Percentiles rank a stretch among this genome's conserved stretches.
phyloP scores from a whole-genome alignment of 2,888 invertebrate species.

The Clepsis dumicolana region DNA sequence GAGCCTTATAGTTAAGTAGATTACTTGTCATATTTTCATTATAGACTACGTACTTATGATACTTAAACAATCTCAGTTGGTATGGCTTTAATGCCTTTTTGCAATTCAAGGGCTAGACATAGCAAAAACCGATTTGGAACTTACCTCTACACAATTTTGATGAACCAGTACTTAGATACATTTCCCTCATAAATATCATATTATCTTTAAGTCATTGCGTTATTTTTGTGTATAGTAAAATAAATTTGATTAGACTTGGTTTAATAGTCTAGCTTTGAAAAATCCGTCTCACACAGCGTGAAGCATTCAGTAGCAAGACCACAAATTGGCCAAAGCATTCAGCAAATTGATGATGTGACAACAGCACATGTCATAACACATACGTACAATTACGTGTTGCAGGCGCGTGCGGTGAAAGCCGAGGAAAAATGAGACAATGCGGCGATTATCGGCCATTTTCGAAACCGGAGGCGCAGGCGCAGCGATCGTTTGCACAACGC shows the following conservation, averaged over 20 bases:
- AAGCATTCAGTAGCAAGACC: neutral
- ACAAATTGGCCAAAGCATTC: conserved; percentile 43
- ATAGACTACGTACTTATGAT: too few relatives aligned
- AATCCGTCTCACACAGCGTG: neutral
- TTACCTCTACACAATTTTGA: too few relatives aligned
- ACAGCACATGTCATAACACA: conserved; percentile 58
- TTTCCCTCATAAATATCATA: too few relatives aligned
- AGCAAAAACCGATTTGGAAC: too few relatives aligned
- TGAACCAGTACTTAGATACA: too few relatives aligned
- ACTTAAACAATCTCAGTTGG: neutral
- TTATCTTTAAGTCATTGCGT: too few relatives aligned
- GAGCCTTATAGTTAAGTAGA: conserved; percentile 1
- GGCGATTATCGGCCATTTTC: conserved; percentile 60
- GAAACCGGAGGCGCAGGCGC: conserved; percentile 54
- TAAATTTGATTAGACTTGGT: too few relatives aligned
- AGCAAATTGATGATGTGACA: conserved; percentile 54
- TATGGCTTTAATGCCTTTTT: too few relatives aligned
- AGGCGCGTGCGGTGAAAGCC: conserved; percentile 61
- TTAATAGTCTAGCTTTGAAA: neutral
- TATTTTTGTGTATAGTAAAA: too few relatives aligned
- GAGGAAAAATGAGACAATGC: conserved; percentile 65
- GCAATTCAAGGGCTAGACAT: too few relatives aligned
- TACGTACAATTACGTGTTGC: conserved; percentile 60
- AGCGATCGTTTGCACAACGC: conserved; percentile 35
- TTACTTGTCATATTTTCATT: conserved; percentile 8